Evolutionary conservation across 2,888 invertebrate species (phyloP).

Genomic region (Mimas tiliae): DNA sequence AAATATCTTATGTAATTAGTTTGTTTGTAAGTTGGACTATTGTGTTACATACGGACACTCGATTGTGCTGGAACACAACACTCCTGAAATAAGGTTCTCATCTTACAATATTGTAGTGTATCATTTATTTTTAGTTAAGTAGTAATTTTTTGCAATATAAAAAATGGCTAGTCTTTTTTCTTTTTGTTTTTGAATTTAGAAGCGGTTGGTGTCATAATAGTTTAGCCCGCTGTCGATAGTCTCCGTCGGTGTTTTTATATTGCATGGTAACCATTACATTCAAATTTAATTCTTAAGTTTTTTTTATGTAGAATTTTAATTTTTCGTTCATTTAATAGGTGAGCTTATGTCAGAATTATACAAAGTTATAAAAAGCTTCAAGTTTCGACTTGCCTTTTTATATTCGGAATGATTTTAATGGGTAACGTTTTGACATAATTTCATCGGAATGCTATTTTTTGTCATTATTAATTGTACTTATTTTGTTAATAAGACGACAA

Average conservation of each 20-base stretch:
- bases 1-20: conserved; percentile 33
- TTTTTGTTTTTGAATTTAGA: conserved; percentile 8
- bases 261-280: conserved; percentile 3
- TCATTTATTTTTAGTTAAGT: conserved; percentile 22
- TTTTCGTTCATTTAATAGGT: not conserved
- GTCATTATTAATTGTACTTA: not conserved
- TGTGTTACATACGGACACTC: conserved; percentile 52
- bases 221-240: not conserved
- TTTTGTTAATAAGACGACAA: not conserved
- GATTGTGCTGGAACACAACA: conserved; percentile 22
- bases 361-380: not conserved
- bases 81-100: conserved; percentile 20
- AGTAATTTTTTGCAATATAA: conserved; percentile 24
- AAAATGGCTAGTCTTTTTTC: conserved; percentile 1
- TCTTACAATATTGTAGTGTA: conserved; percentile 2
- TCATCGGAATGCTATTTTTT: not conserved
- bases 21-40: conserved; percentile 44
- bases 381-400: not conserved
- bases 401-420: not conserved
- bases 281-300: conserved; percentile 24
- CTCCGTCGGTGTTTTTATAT: conserved; percentile 18
- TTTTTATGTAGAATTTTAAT: conserved; percentile 3
- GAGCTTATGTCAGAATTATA: conserved; percentile 2
- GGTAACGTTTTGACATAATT: conserved; percentile 5
- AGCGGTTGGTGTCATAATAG: not conserved